Evolutionary conservation across 2,888 invertebrate genomes (phyloP).

Genomic region (Clistopyga incitator): DNA sequence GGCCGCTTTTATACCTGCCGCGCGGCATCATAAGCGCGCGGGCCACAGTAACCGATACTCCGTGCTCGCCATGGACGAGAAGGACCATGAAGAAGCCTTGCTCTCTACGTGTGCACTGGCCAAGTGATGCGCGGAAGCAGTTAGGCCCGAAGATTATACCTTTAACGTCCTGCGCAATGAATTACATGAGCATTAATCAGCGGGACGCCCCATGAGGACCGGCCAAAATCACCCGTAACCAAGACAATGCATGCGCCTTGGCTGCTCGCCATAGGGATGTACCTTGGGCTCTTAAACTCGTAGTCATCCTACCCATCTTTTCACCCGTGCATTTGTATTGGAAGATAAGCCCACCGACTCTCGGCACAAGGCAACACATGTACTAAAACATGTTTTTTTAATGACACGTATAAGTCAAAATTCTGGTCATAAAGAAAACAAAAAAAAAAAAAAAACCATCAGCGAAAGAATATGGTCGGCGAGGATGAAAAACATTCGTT

Average conservation of each 20-base stretch:
- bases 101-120: slow-evolving; percentile 20
- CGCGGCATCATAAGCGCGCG: slow-evolving; percentile 49
- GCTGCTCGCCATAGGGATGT: slow-evolving; percentile 29
- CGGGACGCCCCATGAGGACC: slow-evolving; percentile 71
- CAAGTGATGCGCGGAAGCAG: slow-evolving; percentile 63
- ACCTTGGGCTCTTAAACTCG: slow-evolving; percentile 1
- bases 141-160: slow-evolving; percentile 78
- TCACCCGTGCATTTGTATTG: slow-evolving; percentile 6
- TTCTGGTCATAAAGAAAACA: not conserved
- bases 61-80: slow-evolving; percentile 33
- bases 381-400: slow-evolving; percentile 21
- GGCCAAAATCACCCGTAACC: slow-evolving; percentile 72
- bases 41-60: slow-evolving; percentile 65
- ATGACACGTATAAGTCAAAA: not conserved
- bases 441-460: not conserved
- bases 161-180: slow-evolving; percentile 82
- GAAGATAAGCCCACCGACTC: not conserved
- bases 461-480: not conserved
- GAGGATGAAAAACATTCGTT: not conserved
- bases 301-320: slow-evolving; percentile 23
- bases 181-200: slow-evolving; percentile 83
- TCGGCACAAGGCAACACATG: slow-evolving; percentile 14
- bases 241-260: slow-evolving; percentile 70
- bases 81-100: slow-evolving; percentile 41
- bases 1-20: slow-evolving; percentile 61